Percentiles rank a stretch among this genome's conserved stretches.
These are phyloP conservation scores for Tridacna gigas DNA, from an alignment of 2,888 invertebrate genomes.

Conservation along the genomic window DNA sequence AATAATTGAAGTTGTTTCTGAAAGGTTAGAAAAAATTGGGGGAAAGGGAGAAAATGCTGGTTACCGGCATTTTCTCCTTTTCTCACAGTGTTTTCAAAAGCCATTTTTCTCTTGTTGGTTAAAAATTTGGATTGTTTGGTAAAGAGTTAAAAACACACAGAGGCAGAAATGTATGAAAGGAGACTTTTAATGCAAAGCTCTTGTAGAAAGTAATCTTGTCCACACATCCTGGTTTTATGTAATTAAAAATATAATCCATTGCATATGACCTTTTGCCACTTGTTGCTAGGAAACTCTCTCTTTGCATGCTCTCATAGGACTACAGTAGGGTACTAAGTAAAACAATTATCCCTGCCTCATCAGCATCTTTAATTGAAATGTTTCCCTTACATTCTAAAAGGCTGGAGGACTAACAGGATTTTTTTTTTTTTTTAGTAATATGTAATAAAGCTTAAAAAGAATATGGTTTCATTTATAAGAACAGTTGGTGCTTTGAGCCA, in stretches of 20 bases:
- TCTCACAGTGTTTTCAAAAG: neutral
- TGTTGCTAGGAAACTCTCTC: conserved; percentile 55
- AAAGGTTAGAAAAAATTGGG: neutral
- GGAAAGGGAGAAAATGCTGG: neutral
- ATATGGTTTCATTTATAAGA: no score
- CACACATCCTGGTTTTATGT: conserved; percentile 12
- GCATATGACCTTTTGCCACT: conserved; percentile 68
- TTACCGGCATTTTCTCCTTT: neutral
- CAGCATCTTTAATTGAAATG: neutral
- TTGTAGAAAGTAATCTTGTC: neutral
- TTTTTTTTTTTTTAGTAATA: neutral
- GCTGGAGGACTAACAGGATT: neutral
- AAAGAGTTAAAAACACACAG: neutral
- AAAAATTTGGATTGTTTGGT: neutral
- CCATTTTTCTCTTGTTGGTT: neutral
- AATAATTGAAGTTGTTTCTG: no score
- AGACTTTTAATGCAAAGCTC: no score
- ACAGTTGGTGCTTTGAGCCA: no score
- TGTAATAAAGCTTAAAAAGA: neutral
- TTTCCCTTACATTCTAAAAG: neutral
- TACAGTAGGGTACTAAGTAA: neutral
- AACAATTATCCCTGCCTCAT: neutral
- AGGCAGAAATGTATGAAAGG: no score
- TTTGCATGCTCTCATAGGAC: conserved; percentile 55
- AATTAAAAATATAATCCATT: conserved; percentile 57